Evolutionary conservation across 2,888 invertebrate species (phyloP).

Genomic region (Cantharis rufa): DNA sequence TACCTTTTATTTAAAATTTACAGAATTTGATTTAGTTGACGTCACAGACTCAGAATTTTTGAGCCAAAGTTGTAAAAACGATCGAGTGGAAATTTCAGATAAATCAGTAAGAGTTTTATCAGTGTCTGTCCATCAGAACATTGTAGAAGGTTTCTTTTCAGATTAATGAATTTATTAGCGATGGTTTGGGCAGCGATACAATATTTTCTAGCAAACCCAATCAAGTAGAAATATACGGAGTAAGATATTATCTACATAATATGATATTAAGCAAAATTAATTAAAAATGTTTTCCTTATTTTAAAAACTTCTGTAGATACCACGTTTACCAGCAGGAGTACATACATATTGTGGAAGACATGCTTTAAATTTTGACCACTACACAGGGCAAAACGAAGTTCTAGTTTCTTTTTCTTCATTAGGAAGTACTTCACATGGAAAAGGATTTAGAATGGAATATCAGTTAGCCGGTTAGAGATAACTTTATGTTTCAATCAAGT

Average conservation of each 20-base stretch:
- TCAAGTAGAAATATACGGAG: conserved; percentile 23
- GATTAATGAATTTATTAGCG: conserved; percentile 44
- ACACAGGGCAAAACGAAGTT: conserved; percentile 53
- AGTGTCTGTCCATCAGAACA: conserved; percentile 13
- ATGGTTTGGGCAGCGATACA: conserved; percentile 55
- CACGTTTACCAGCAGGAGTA: conserved; percentile 37
- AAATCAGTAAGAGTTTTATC: conserved; percentile 46
- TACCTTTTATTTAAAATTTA: conserved; percentile 59
- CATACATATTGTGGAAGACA: conserved; percentile 60
- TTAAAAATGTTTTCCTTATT: neutral
- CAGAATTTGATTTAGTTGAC: conserved; percentile 61
- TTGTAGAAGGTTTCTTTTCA: conserved; percentile 21
- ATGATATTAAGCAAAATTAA: neutral
- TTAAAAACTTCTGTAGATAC: conserved; percentile 28
- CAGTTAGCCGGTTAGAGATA: conserved; percentile 54
- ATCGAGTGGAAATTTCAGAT: conserved; percentile 58
- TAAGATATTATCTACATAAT: conserved; percentile 30
- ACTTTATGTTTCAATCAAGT: conserved; percentile 6
- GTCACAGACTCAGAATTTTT: conserved; percentile 44
- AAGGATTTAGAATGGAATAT: conserved; percentile 71
- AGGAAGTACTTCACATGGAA: conserved; percentile 51
- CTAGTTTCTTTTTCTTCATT: conserved; percentile 60
- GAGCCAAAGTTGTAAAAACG: conserved; percentile 54
- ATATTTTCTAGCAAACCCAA: conserved; percentile 47
- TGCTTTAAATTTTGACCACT: conserved; percentile 58